Evolutionary conservation across 1,140 invertebrate species (phyloP).

Genomic region (Philotrypesis tridentata): DNA sequence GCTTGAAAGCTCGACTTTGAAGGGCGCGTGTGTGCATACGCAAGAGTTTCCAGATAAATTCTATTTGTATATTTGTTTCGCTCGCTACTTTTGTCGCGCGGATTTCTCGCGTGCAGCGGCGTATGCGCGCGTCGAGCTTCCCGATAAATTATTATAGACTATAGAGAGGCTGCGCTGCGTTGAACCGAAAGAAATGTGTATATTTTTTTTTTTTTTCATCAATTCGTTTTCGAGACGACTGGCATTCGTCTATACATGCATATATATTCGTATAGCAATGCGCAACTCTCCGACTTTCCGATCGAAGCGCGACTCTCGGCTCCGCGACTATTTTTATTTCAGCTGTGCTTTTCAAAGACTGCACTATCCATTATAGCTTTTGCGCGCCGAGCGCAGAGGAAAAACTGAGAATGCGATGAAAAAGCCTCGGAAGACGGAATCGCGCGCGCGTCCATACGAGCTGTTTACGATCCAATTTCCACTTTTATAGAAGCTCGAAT

Average conservation of each 20-base stretch:
- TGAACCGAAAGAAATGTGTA: no score
- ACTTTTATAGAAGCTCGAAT: background rate
- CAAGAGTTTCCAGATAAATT: background rate
- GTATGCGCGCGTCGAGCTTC: background rate
- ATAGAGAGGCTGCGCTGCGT: background rate
- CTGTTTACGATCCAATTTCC: background rate
- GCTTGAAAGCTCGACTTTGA: conserved; percentile 7
- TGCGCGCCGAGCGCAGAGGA: no score
- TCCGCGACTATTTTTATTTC: no score
- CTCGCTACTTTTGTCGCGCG: background rate
- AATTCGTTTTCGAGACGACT: no score
- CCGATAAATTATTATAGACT: background rate
- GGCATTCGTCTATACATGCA: no score
- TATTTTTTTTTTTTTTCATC: no score
- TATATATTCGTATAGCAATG: background rate
- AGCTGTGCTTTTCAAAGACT: no score
- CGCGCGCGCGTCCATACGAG: background rate
- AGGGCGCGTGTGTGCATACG: no score
- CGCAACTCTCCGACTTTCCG: background rate
- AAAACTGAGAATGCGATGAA: background rate
- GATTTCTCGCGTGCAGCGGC: background rate
- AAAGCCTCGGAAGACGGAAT: background rate
- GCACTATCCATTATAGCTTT: no score
- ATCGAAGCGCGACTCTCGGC: background rate
- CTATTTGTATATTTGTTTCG: no score